These are phyloP conservation scores for Centropus bengalensis DNA, from an alignment of 2,113 vertebrate species.

Conservation along the genomic window DNA sequence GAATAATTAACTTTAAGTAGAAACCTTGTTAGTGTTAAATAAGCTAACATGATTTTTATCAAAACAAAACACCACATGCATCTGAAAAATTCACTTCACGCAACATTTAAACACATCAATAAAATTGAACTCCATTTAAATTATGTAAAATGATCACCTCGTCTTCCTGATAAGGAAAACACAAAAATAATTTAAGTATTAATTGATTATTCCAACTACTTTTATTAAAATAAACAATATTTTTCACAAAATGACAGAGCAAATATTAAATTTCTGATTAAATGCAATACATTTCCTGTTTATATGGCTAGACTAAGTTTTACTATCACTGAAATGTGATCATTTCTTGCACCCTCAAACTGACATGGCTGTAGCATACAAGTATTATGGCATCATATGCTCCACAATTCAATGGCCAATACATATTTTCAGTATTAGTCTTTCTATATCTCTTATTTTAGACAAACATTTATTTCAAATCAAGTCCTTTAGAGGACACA, in stretches of 20 bases:
- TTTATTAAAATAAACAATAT: constrained; percentile 14
- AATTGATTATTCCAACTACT: constrained; percentile 58
- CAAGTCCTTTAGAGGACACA: not conserved
- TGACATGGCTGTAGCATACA: not conserved
- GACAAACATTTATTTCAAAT: not conserved
- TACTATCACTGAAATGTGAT: not conserved
- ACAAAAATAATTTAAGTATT: constrained; percentile 80
- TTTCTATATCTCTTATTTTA: not conserved
- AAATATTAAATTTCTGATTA: not conserved
- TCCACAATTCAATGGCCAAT: not conserved
- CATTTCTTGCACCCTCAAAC: not conserved
- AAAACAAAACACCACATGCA: constrained; percentile 74
- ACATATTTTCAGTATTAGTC: not conserved
- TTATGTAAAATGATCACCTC: constrained; percentile 89
- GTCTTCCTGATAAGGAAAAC: constrained; percentile 88
- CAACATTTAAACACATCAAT: constrained; percentile 69
- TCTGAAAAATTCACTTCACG: constrained; percentile 77
- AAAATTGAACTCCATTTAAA: constrained; percentile 67
- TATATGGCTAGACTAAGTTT: not conserved
- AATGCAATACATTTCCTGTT: not conserved
- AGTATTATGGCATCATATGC: not conserved
- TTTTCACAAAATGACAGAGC: not conserved
- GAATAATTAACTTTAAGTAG: constrained; percentile 9
- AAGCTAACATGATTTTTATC: not conserved
- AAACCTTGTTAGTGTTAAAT: constrained; percentile 12